phyloP scores from a whole-genome alignment of 2,113 vertebrate species.

The Cyanoramphus novaezelandiae region DNA sequence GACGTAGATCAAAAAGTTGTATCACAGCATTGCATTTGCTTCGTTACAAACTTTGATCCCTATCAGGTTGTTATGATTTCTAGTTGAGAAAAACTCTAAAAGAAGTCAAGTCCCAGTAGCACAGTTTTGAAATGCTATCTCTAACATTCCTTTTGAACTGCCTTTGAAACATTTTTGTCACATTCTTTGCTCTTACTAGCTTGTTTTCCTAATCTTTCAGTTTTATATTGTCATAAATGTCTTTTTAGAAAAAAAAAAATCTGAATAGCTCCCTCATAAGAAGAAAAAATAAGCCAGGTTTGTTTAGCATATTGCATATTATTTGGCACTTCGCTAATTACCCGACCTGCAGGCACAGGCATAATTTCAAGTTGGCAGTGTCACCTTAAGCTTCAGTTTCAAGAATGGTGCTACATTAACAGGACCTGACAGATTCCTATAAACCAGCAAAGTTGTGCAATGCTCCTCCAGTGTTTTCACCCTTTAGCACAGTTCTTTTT shows the following conservation, averaged over 20 bases:
- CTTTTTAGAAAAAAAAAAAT: neutral
- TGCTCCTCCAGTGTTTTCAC: neutral
- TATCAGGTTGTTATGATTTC: neutral
- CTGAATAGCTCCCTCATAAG: neutral
- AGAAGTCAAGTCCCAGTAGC: neutral
- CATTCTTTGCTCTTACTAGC: neutral
- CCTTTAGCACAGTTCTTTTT: neutral
- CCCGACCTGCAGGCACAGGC: neutral
- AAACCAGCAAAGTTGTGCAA: neutral
- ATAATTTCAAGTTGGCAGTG: neutral
- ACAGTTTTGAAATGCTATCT: neutral
- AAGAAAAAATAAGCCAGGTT: neutral
- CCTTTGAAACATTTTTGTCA: slow-evolving; percentile 19
- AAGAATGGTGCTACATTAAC: neutral
- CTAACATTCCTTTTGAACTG: slow-evolving; percentile 9
- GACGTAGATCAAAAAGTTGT: neutral
- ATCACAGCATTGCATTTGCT: neutral
- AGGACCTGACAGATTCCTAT: neutral
- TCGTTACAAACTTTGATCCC: slow-evolving; percentile 5
- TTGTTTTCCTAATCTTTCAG: neutral
- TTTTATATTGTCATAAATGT: neutral
- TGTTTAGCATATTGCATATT: neutral
- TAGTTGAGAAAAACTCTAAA: neutral
- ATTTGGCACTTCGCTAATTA: neutral
- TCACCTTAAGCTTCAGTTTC: neutral